These are phyloP conservation scores for Orthochromis malagaraziensis DNA, from an alignment of 2,113 vertebrate species.

Conservation along the genomic window DNA sequence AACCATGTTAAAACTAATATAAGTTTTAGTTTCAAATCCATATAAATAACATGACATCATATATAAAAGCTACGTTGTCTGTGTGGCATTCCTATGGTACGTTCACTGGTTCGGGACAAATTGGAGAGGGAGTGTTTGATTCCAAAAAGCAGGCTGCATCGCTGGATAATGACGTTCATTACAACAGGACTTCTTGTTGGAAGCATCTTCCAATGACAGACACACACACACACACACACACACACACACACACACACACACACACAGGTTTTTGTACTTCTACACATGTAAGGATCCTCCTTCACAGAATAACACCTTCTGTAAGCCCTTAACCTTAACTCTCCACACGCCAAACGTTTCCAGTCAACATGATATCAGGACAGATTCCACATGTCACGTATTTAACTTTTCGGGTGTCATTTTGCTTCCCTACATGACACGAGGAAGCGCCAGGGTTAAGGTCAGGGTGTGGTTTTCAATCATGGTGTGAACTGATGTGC, in stretches of 20 bases:
- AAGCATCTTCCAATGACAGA: not conserved
- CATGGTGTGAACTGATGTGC: not conserved
- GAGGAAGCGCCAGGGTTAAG: not conserved
- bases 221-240: not conserved
- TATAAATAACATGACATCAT: slow-evolving; percentile 39
- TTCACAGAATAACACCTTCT: not conserved
- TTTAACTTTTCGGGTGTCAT: not conserved
- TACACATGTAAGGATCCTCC: not conserved
- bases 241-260: not conserved
- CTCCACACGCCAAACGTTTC: not conserved
- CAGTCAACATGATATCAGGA: not conserved
- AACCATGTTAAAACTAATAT: slow-evolving; percentile 34
- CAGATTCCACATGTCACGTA: not conserved
- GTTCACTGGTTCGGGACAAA: slow-evolving; percentile 3
- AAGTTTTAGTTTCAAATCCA: slow-evolving; percentile 38
- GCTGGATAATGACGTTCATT: slow-evolving; percentile 8
- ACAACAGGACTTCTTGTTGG: not conserved
- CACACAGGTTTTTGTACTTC: not conserved
- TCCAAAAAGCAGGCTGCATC: not conserved
- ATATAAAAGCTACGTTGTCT: slow-evolving; percentile 37
- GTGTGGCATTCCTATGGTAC: not conserved
- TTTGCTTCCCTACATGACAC: not conserved
- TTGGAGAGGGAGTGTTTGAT: not conserved
- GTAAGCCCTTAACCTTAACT: not conserved
- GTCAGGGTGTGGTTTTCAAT: not conserved